A percentile compares a stretch with the other conserved stretches of the same genome.
phyloP scores from a whole-genome alignment of 2,113 vertebrate genomes.

The Urocolius indicus region DNA sequence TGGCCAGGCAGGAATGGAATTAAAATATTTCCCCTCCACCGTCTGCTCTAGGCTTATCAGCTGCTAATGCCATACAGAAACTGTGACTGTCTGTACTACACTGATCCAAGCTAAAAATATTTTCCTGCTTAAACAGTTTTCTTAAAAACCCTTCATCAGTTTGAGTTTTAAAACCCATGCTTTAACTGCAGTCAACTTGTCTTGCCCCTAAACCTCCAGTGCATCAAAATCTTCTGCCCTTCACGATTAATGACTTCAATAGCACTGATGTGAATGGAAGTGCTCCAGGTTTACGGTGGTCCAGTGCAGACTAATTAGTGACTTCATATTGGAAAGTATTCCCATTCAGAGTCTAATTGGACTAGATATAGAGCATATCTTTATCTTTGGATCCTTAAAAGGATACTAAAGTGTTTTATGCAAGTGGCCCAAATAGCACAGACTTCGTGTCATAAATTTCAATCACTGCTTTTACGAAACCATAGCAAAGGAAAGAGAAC shows the following conservation, averaged over 20 bases:
- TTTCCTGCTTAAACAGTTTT: not conserved
- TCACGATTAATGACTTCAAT: not conserved
- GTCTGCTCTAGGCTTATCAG: slow-evolving; percentile 17
- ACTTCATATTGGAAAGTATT: not conserved
- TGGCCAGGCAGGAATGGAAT: slow-evolving; percentile 3
- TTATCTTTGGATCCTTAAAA: not conserved
- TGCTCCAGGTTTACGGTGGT: not conserved
- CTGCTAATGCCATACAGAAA: slow-evolving; percentile 20
- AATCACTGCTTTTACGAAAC: not conserved
- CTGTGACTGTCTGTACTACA: not conserved
- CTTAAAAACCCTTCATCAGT: not conserved
- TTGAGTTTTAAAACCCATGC: not conserved
- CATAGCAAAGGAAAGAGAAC: not conserved
- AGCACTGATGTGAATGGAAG: not conserved
- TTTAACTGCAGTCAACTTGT: not conserved
- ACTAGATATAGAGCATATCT: not conserved
- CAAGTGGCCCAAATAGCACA: not conserved
- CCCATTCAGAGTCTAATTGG: not conserved
- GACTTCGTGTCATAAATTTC: not conserved
- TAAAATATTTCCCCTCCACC: slow-evolving; percentile 8
- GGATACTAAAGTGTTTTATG: not conserved
- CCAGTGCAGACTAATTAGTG: not conserved
- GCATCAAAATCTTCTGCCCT: not conserved
- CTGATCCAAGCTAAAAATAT: not conserved
- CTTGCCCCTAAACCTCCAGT: not conserved